Percentiles rank a stretch among this genome's conserved stretches.
phyloP scores from a whole-genome alignment of 2,113 vertebrate genomes.

The Echinops telfairi region DNA sequence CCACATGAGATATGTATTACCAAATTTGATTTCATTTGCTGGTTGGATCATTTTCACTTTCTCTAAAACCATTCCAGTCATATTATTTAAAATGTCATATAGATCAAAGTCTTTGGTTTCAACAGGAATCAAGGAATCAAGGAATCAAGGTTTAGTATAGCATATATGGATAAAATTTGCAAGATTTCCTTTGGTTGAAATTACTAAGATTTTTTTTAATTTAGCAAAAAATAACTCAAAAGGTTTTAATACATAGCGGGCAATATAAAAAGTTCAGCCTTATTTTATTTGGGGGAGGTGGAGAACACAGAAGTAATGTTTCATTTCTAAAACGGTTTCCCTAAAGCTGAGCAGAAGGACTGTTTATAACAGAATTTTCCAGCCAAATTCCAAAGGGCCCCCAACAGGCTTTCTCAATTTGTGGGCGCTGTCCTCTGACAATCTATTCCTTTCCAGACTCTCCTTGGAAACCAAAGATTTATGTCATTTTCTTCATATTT shows the following conservation, averaged over 20 bases:
- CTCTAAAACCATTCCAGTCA: conserved; percentile 10
- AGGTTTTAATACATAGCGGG: conserved; percentile 49
- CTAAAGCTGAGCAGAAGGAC: conserved; percentile 79
- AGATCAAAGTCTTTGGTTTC: conserved; percentile 6
- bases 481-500: conserved; percentile 77
- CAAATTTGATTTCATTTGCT: conserved; percentile 59
- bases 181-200: conserved; percentile 38
- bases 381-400: conserved; percentile 77
- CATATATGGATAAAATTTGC: conserved; percentile 8
- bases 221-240: conserved; percentile 55
- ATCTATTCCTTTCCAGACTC: conserved; percentile 78
- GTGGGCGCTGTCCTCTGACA: conserved; percentile 76
- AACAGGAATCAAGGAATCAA: too few relatives aligned
- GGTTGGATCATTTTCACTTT: conserved; percentile 34
- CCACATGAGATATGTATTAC: not conserved
- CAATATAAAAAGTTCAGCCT: conserved; percentile 52
- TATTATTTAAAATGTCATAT: not conserved
- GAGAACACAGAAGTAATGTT: conserved; percentile 52
- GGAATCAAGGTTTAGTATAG: conserved; percentile 53
- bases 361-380: conserved; percentile 69
- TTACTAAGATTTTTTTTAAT: conserved; percentile 16
- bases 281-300: not conserved
- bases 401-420: conserved; percentile 82
- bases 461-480: conserved; percentile 82
- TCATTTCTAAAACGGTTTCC: conserved; percentile 72